Conservation (phyloP, 2,888 invertebrate genomes). For the Microctonus hyperodae region DNA sequence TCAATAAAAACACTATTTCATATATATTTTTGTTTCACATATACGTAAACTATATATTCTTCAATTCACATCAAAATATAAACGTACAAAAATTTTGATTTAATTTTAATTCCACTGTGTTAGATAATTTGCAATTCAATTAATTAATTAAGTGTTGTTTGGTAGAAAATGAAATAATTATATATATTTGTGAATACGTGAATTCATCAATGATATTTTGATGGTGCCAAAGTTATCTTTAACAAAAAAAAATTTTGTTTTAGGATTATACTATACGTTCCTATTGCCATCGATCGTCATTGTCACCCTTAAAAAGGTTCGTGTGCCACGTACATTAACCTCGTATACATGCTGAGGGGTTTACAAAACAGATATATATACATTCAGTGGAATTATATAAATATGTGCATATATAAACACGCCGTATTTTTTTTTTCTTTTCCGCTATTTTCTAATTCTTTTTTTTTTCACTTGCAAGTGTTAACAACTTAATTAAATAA, state of each 20-base stretch:
- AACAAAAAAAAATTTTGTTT: background rate
- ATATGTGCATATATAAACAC: background rate
- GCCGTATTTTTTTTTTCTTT: background rate
- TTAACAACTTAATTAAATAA: constrained; percentile 47
- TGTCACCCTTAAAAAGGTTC: background rate
- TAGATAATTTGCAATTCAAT: no score
- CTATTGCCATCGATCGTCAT: background rate
- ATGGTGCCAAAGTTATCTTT: no score
- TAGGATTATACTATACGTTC: background rate
- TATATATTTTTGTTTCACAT: constrained; percentile 8
- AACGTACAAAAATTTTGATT: no score
- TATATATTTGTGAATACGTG: no score
- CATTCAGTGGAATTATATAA: constrained; percentile 4
- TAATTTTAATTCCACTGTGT: no score
- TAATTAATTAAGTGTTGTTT: no score
- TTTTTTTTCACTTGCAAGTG: constrained; percentile 37
- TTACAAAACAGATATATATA: constrained; percentile 15
- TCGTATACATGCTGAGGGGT: background rate
- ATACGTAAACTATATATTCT: no score
- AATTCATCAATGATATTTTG: no score
- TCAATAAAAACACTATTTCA: background rate
- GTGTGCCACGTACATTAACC: background rate
- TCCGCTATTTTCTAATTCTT: background rate
- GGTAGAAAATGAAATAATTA: no score
- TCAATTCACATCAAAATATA: no score